Conservation (phyloP, 2,113 vertebrate species). For the Halcyon senegalensis region DNA sequence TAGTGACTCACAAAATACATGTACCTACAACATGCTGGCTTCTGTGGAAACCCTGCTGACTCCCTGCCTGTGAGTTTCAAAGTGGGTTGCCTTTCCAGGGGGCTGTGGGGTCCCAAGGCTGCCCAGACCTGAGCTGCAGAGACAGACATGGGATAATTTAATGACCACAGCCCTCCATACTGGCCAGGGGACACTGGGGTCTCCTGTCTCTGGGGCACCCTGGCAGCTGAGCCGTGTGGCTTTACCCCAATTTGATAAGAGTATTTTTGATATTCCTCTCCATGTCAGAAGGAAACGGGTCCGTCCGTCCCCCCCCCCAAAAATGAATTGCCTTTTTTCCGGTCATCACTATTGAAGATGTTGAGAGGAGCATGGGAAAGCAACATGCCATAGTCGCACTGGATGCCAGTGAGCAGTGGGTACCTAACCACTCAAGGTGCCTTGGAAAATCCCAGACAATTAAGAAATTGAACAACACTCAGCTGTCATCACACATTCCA, state of each 20-base stretch:
- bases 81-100: not conserved
- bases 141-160: not conserved
- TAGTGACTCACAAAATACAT: not conserved
- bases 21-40: not conserved
- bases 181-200: not conserved
- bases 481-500: not conserved
- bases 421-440: not conserved
- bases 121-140: not conserved
- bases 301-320: too few species aligned
- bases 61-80: not conserved
- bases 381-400: rapidly evolving
- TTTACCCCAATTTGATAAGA: not conserved
- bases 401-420: not conserved
- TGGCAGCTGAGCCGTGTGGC: not conserved
- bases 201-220: not conserved
- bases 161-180: not conserved
- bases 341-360: rapidly evolving
- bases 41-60: not conserved
- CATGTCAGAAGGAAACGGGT: not conserved
- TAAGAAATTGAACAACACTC: not conserved
- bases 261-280: not conserved
- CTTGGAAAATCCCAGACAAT: not conserved
- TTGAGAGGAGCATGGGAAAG: not conserved
- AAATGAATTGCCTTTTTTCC: not conserved
- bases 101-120: not conserved